These are phyloP conservation scores for Lepisosteus osseus DNA, from an alignment of 2,113 vertebrate species.

Conservation along the genomic window DNA sequence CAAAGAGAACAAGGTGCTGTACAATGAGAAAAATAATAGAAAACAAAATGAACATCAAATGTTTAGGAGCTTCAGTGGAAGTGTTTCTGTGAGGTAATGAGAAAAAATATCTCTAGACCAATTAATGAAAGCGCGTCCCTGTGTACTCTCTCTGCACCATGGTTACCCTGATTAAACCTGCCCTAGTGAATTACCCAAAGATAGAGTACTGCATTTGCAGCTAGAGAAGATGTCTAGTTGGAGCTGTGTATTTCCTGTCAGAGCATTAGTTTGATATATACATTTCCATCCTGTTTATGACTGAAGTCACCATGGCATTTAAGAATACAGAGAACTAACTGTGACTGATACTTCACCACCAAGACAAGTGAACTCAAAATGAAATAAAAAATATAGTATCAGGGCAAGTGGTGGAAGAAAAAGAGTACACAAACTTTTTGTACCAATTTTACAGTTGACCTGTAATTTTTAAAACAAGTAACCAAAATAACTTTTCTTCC, in stretches of 20 bases:
- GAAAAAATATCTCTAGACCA: neutral
- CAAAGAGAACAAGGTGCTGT: neutral
- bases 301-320: too few relatives aligned
- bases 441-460: too few relatives aligned
- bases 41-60: neutral
- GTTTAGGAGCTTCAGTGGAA: neutral
- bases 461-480: too few relatives aligned
- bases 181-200: neutral
- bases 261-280: too few relatives aligned
- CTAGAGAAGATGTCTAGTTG: too few relatives aligned
- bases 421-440: neutral
- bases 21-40: neutral
- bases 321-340: too few relatives aligned
- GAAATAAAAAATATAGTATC: too few relatives aligned
- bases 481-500: neutral
- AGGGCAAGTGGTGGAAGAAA: neutral
- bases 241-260: too few relatives aligned
- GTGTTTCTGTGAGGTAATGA: neutral
- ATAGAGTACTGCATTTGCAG: neutral
- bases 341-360: too few relatives aligned
- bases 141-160: slow-evolving; percentile 19
- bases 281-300: too few relatives aligned
- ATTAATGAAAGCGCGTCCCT: neutral
- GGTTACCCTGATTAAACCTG: slow-evolving; percentile 16
- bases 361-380: too few relatives aligned